Conservation (phyloP, 1,140 invertebrate species). For the Acromyrmex charruanus region DNA sequence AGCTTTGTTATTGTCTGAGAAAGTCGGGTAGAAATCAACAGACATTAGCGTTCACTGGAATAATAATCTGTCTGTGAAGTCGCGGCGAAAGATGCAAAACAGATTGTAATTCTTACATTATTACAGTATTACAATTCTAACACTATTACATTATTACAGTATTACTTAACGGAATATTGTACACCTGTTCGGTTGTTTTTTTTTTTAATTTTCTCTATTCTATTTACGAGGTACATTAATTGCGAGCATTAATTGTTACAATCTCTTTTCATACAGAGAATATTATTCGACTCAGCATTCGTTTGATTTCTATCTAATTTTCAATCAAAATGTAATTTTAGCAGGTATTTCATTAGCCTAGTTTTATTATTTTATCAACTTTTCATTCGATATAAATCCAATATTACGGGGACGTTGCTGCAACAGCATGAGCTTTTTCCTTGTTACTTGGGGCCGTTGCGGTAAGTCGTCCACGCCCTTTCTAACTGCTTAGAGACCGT, state of each 20-base stretch:
- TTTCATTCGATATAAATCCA: constrained; percentile 38
- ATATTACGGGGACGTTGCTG: constrained; percentile 14
- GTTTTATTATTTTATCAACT: constrained; percentile 19
- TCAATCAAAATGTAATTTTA: background rate
- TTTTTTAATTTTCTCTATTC: background rate
- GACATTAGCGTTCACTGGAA: constrained; percentile 35
- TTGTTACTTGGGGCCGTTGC: background rate
- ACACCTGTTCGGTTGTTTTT: background rate
- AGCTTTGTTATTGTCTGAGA: constrained; percentile 57
- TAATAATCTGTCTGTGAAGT: constrained; percentile 37
- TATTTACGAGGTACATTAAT: no score
- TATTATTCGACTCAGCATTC: background rate
- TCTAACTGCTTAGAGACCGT: constrained; percentile 32
- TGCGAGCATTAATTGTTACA: background rate
- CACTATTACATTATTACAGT: background rate
- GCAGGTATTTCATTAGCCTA: constrained; percentile 10
- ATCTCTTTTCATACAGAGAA: background rate
- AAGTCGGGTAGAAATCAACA: constrained; percentile 55
- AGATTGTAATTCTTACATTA: background rate
- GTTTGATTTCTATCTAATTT: constrained; percentile 13
- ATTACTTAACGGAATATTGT: background rate
- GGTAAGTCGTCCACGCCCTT: constrained; percentile 11
- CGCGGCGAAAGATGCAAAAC: background rate
- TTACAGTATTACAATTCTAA: background rate
- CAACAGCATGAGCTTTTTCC: constrained; percentile 6